phyloP scores from a whole-genome alignment of 1,140 invertebrate species.

The Eriocheir sinensis region DNA sequence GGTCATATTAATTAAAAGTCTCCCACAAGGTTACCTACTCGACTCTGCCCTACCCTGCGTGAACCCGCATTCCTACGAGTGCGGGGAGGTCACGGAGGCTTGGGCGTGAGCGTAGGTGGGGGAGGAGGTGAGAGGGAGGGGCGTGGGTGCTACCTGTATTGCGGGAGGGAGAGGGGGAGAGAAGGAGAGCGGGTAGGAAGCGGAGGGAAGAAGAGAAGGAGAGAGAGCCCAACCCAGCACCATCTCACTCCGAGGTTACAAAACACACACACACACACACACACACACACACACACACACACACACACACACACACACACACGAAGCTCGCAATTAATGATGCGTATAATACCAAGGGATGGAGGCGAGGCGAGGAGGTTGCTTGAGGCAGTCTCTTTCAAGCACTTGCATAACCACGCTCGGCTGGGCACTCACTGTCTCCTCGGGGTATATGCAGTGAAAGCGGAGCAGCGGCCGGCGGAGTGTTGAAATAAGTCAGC shows the following conservation, averaged over 20 bases:
- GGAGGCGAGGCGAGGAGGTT: too few relatives aligned
- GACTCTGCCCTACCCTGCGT: background rate
- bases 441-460: constrained; percentile 40
- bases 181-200: background rate
- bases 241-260: constrained; percentile 30
- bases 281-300: too few relatives aligned
- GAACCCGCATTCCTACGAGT: background rate
- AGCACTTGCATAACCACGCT: constrained; percentile 55
- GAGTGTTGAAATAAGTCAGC: constrained; percentile 53
- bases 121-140: background rate
- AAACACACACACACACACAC: constrained; percentile 55
- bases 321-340: constrained; percentile 59
- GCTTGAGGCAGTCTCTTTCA: constrained; percentile 15
- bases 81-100: background rate
- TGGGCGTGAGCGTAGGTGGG: background rate
- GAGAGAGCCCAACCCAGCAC: background rate
- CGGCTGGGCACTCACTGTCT: background rate
- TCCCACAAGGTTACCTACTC: too few relatives aligned
- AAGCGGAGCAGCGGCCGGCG: too few relatives aligned
- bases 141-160: background rate
- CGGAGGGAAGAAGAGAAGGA: background rate
- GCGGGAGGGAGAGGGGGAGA: background rate
- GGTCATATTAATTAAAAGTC: background rate
- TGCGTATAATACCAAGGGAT: constrained; percentile 44
- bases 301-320: constrained; percentile 32